Conservation (phyloP, 2,113 vertebrate species). For the Phodopus roborovskii region DNA sequence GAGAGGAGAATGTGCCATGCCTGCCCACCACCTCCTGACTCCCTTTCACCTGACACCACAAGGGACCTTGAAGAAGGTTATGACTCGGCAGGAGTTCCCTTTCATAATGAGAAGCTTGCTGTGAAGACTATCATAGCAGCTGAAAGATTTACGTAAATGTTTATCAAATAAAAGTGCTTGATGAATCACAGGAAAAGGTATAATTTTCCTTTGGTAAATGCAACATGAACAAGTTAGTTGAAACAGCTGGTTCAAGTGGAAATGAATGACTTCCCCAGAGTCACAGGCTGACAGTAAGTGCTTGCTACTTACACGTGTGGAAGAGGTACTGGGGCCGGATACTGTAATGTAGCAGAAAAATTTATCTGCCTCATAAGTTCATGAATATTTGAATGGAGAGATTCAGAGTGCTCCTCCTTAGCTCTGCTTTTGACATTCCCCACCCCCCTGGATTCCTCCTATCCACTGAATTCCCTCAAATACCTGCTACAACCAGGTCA, state of each 20-base stretch:
- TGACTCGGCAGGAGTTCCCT: not conserved
- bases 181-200: conserved; percentile 39
- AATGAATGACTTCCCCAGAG: conserved; percentile 79
- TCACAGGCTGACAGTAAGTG: conserved; percentile 74
- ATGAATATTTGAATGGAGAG: conserved; percentile 79
- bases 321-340: conserved; percentile 65
- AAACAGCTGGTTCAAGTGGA: conserved; percentile 78
- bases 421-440: conserved; percentile 38
- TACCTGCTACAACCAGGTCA: not conserved
- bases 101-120: conserved; percentile 47
- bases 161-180: conserved; percentile 72
- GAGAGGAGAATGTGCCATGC: not conserved
- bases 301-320: conserved; percentile 68
- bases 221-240: conserved; percentile 69
- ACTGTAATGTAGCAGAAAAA: conserved; percentile 74
- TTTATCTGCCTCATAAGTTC: conserved; percentile 75
- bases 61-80: conserved; percentile 58
- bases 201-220: conserved; percentile 78
- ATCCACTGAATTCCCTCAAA: not conserved
- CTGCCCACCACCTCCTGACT: not conserved
- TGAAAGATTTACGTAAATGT: conserved; percentile 68
- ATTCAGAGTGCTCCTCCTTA: conserved; percentile 36
- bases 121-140: conserved; percentile 62
- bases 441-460: not conserved
- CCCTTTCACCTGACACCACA: not conserved